Evolutionary conservation across 1,140 invertebrate genomes (phyloP), one percentile per base, ranked within the genome.

Genomic region (Tetraneura akinire): DNA sequence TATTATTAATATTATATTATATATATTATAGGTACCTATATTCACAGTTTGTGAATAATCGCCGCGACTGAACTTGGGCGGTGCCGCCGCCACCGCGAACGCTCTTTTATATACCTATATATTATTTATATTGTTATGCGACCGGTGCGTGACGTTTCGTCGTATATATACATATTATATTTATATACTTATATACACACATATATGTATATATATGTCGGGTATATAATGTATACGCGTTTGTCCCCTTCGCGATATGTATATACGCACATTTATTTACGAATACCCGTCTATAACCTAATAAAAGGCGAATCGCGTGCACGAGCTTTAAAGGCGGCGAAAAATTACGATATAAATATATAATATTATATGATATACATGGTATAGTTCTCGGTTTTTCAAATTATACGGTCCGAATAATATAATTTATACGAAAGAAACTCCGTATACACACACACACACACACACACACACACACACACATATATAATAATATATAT

Each of bases 61-160:
- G 32, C 21, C 37, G 37, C 37, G 37, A 21, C 37, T 26, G 64
- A 66, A 66, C 64, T 66, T 42, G 64, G 64, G 64, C 64, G 64
- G 64, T 66, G 37, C 64, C 64, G 64, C 64, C 64, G 21, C 64
- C 32, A 23, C 64, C 32, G 18, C 32, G 21, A 18, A 29, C 5
- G 32, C 64, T 32, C 37, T 14, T 42, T n/a, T n/a, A n/a, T n/a
- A n/a, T n/a, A n/a, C n/a, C n/a, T 66, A 66, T 45, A 42, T 66
- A 66, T 66, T 66, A 37, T 37, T 37, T 37, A 37, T 42, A 66
- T 66, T 66, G 18, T 66, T 66, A 42, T 26, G 64, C 29, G 32
- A 66, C 37, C 37, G 18, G 64, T 66, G 64, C 64, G 64, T 66
- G 64, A 66, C 64, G 64, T 66, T 13, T 66, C 21, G n/a, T 10